Percentiles rank a stretch among this genome's conserved stretches.
phyloP scores from a whole-genome alignment of 92 coral and sea anemone genomes.

The Blastomussa wellsi region DNA sequence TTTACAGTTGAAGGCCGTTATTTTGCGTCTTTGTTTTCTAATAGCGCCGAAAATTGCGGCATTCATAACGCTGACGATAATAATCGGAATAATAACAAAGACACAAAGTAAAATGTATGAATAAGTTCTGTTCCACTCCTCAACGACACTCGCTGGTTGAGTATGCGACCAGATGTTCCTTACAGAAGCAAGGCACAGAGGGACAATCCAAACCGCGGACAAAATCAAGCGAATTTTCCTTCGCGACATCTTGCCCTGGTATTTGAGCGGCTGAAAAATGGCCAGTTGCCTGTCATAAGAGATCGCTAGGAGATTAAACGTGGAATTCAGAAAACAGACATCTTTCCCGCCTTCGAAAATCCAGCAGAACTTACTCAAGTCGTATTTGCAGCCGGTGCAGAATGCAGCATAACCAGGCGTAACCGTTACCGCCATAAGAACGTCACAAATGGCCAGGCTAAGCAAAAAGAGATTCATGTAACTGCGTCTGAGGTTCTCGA shows the following conservation, averaged over 20 bases:
- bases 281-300: slow-evolving; percentile 73
- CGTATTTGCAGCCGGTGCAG: slow-evolving; percentile 57
- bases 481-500: slow-evolving; percentile 56
- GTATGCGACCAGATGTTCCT: slow-evolving; percentile 56
- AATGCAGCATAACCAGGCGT: slow-evolving; percentile 71
- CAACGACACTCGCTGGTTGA: slow-evolving; percentile 11
- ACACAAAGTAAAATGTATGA: slow-evolving; percentile 41
- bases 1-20: not conserved
- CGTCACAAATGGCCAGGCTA: slow-evolving; percentile 68
- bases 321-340: slow-evolving; percentile 53
- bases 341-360: slow-evolving; percentile 68
- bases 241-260: slow-evolving; percentile 50
- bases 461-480: slow-evolving; percentile 64
- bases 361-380: slow-evolving; percentile 50
- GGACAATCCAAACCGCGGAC: slow-evolving; percentile 50
- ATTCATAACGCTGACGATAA: slow-evolving; percentile 44
- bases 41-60: slow-evolving; percentile 50
- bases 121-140: slow-evolving; percentile 49
- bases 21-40: slow-evolving; percentile 39
- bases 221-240: slow-evolving; percentile 43
- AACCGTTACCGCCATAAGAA: slow-evolving; percentile 49
- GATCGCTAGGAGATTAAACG: slow-evolving; percentile 69
- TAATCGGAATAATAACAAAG: slow-evolving; percentile 59
- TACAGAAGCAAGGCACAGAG: slow-evolving; percentile 43
- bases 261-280: slow-evolving; percentile 69